Percentiles rank a stretch among this genome's conserved stretches.
phyloP scores from a whole-genome alignment of 2,888 invertebrate genomes.

The Plebejus argus region DNA sequence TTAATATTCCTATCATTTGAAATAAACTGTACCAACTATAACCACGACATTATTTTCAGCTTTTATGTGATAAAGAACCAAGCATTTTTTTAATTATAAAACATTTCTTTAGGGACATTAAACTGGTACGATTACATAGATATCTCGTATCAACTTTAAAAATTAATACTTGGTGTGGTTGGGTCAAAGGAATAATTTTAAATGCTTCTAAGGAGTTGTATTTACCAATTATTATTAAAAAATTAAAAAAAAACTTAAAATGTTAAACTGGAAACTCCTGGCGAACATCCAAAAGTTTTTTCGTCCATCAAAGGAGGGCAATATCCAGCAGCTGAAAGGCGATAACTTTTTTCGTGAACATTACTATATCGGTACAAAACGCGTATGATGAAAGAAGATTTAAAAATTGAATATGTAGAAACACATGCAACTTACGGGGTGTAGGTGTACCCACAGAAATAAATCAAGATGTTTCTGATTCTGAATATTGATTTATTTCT shows the following conservation, averaged over 20 bases:
- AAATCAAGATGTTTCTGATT: too few species aligned
- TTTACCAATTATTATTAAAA: neutral
- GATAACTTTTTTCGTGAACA: neutral
- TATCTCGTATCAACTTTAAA: neutral
- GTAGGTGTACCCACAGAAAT: too few species aligned
- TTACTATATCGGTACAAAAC: neutral
- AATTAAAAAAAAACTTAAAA: neutral
- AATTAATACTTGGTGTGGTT: neutral
- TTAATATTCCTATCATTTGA: constrained; percentile 47
- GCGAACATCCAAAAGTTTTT: constrained; percentile 5
- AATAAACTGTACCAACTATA: constrained; percentile 36
- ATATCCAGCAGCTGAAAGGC: constrained; percentile 6
- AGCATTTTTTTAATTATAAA: neutral
- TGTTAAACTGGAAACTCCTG: neutral
- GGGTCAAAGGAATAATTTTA: neutral
- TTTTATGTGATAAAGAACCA: constrained; percentile 30
- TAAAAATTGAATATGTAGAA: neutral
- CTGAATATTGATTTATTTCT: too few species aligned
- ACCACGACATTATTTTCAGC: neutral
- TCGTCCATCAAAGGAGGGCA: neutral
- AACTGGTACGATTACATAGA: neutral
- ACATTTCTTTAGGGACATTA: neutral
- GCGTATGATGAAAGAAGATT: neutral
- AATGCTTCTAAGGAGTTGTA: neutral
- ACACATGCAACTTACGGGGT: neutral